Percentiles rank a stretch among this genome's conserved stretches.
These are phyloP conservation scores for Napeogenes inachia DNA, from an alignment of 2,888 invertebrate species.

Conservation along the genomic window DNA sequence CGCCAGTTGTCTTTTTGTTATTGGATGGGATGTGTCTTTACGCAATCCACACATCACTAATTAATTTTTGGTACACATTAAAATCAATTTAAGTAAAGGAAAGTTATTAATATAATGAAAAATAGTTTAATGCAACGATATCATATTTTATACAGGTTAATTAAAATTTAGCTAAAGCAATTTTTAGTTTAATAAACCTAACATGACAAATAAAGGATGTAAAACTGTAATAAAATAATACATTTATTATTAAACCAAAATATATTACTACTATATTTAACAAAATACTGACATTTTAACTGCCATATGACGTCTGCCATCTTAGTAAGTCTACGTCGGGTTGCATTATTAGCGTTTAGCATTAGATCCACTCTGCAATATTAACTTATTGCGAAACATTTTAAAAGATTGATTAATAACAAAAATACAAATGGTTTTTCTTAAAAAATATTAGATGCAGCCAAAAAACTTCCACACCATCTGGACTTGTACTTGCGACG, in stretches of 20 bases:
- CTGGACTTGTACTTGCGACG: too few relatives aligned
- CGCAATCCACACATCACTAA: conserved; percentile 22
- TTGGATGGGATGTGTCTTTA: conserved; percentile 30
- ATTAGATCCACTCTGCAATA: conserved; percentile 28
- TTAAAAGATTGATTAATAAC: conserved; percentile 24
- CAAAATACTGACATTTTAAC: conserved; percentile 53
- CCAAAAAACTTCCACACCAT: too few relatives aligned
- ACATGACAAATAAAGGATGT: too few relatives aligned
- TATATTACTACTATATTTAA: conserved; percentile 45
- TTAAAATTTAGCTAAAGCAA: too few relatives aligned
- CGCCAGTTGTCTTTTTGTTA: conserved; percentile 21
- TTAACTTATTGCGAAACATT: conserved; percentile 17
- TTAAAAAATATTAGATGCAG: conserved; percentile 18
- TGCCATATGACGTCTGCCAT: conserved; percentile 43
- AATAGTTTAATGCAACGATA: too few relatives aligned
- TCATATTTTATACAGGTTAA: too few relatives aligned
- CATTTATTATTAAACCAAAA: conserved; percentile 25
- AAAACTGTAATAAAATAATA: too few relatives aligned
- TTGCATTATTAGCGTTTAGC: conserved; percentile 52
- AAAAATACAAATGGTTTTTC: conserved; percentile 20
- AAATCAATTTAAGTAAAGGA: neutral
- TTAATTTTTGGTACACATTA: neutral
- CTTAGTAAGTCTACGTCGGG: conserved; percentile 41
- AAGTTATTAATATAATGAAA: neutral
- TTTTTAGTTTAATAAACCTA: too few relatives aligned